A percentile compares a stretch with the other conserved stretches of the same genome.
Evolutionary conservation across 2,888 invertebrate genomes (phyloP).

Genomic region (Petrolisthes manimaculis): DNA sequence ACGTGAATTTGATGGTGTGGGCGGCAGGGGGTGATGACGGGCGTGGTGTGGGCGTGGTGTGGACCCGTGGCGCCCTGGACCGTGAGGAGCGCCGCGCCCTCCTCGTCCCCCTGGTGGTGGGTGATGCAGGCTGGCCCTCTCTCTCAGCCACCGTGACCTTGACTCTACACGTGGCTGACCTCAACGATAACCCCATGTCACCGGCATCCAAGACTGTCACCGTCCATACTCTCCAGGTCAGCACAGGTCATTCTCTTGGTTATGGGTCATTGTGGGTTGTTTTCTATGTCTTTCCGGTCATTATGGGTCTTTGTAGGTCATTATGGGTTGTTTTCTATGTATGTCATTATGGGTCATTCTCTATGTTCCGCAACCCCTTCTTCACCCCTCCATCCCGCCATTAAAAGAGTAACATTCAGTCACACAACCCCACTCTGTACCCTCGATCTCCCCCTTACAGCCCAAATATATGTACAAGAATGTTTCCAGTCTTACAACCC

Average conservation of each 20-base stretch:
- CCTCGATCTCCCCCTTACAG: too few relatives aligned
- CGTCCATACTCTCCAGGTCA: slow-evolving; percentile 40
- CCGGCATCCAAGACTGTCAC: slow-evolving; percentile 46
- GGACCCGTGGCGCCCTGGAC: slow-evolving; percentile 81
- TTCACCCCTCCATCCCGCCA: too few relatives aligned
- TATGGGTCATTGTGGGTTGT: not conserved
- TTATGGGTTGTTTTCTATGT: not conserved
- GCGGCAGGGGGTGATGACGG: slow-evolving; percentile 39
- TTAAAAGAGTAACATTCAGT: too few relatives aligned
- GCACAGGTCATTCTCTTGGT: not conserved
- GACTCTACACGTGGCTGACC: slow-evolving; percentile 41
- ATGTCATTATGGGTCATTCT: not conserved
- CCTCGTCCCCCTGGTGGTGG: slow-evolving; percentile 85
- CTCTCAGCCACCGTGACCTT: slow-evolving; percentile 54
- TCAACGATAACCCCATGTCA: slow-evolving; percentile 43
- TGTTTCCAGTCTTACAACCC: too few relatives aligned
- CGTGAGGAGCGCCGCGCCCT: slow-evolving; percentile 84
- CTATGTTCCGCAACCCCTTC: too few relatives aligned
- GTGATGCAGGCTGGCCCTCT: slow-evolving; percentile 78
- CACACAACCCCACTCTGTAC: too few relatives aligned
- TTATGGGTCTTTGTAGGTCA: not conserved
- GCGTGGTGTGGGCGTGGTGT: slow-evolving; percentile 77
- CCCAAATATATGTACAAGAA: too few relatives aligned
- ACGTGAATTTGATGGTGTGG: not conserved
- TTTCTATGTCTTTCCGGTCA: not conserved